phyloP scores from a whole-genome alignment of 2,888 invertebrate genomes.

The Tachystola acroxantha region DNA sequence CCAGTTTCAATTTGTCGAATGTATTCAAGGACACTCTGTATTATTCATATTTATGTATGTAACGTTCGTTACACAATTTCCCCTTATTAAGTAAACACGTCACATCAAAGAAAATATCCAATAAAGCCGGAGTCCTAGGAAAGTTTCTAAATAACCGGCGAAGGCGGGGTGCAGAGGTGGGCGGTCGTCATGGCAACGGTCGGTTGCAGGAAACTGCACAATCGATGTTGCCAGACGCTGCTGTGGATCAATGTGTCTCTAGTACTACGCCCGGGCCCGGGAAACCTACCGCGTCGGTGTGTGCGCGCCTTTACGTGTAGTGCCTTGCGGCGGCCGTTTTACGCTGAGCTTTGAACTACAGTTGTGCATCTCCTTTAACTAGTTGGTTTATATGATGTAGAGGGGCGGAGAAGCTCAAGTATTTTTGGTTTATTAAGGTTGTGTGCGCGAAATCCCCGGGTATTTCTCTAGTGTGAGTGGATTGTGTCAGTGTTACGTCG shows the following conservation, averaged over 20 bases:
- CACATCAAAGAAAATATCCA: slow-evolving; percentile 38
- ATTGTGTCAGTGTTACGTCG: slow-evolving; percentile 45
- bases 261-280: slow-evolving; percentile 75
- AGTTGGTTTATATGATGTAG: slow-evolving; percentile 16
- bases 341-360: slow-evolving; percentile 31
- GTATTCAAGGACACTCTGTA: too few species aligned
- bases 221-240: slow-evolving; percentile 75
- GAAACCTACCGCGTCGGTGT: slow-evolving; percentile 53
- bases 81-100: slow-evolving; percentile 4
- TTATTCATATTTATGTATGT: too few species aligned
- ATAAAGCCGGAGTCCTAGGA: slow-evolving; percentile 43
- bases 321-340: slow-evolving; percentile 29
- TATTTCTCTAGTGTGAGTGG: slow-evolving; percentile 18
- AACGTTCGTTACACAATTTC: slow-evolving; percentile 8
- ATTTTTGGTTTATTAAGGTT: slow-evolving; percentile 19
- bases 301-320: slow-evolving; percentile 20
- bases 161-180: slow-evolving; percentile 56
- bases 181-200: slow-evolving; percentile 61
- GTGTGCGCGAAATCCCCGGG: slow-evolving; percentile 57
- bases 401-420: slow-evolving; percentile 38
- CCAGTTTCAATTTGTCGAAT: too few species aligned
- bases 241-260: slow-evolving; percentile 78
- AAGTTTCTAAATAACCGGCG: slow-evolving; percentile 47
- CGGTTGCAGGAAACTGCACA: slow-evolving; percentile 76
- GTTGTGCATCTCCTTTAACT: slow-evolving; percentile 19